These are phyloP conservation scores for Tachuris rubrigastra DNA, from an alignment of 2,113 vertebrate species.

Conservation along the genomic window DNA sequence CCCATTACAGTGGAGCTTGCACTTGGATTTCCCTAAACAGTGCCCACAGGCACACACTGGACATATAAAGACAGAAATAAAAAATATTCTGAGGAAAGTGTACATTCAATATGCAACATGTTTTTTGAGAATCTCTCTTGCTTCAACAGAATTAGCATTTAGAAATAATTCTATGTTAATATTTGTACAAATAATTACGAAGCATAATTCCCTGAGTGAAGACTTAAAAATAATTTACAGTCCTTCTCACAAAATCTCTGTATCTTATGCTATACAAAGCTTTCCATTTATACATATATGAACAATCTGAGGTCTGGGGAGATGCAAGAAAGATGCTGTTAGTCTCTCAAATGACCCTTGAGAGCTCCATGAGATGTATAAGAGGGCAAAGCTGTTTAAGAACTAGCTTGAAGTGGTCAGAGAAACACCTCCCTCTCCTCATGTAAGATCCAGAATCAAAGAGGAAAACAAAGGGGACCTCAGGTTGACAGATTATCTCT, in stretches of 20 bases:
- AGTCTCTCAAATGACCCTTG: not conserved
- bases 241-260: not conserved
- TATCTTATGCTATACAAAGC: not conserved
- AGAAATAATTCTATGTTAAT: not conserved
- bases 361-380: not conserved
- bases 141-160: not conserved
- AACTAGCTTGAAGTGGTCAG: not conserved
- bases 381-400: not conserved
- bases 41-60: not conserved
- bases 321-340: not conserved
- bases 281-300: not conserved
- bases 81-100: not conserved
- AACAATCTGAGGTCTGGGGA: not conserved
- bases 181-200: not conserved
- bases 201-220: not conserved
- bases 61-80: not conserved
- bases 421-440: not conserved
- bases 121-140: not conserved
- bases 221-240: not conserved
- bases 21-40: not conserved
- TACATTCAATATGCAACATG: not conserved
- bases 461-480: not conserved
- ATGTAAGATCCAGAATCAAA: not conserved
- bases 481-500: not conserved
- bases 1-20: not conserved